A percentile compares a stretch with the other conserved stretches of the same genome.
These are phyloP conservation scores for Saccostrea cuccullata DNA, from an alignment of 1,140 invertebrate genomes.

Conservation along the genomic window DNA sequence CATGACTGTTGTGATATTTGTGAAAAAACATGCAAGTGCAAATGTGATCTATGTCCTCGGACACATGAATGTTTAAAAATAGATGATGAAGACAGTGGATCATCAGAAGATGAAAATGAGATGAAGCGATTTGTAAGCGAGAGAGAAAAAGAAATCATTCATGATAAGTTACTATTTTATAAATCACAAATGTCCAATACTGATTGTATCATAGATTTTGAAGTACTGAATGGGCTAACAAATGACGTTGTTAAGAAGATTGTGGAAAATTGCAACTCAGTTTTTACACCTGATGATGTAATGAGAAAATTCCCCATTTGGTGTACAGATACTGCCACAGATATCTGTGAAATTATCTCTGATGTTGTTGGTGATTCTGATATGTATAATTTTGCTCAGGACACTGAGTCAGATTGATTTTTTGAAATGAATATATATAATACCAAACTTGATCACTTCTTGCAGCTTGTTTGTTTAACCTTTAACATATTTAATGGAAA, in stretches of 20 bases:
- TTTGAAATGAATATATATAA: too few species aligned
- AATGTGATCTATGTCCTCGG: conserved; percentile 22
- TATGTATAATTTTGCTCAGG: not conserved
- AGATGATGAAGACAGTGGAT: conserved; percentile 30
- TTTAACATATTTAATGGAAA: too few species aligned
- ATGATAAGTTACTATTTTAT: not conserved
- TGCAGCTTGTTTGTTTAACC: too few species aligned
- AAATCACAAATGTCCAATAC: not conserved
- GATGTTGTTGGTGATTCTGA: not conserved
- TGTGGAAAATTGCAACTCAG: not conserved
- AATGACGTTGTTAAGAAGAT: not conserved
- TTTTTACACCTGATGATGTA: conserved; percentile 2
- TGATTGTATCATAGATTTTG: not conserved
- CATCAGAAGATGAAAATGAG: conserved; percentile 32
- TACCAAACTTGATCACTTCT: too few species aligned
- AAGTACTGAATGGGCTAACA: conserved; percentile 31
- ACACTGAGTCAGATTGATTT: not conserved
- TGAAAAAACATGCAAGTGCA: conserved; percentile 48
- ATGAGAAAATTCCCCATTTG: not conserved
- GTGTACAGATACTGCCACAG: not conserved
- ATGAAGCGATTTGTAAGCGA: not conserved
- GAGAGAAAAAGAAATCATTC: not conserved
- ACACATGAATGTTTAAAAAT: conserved; percentile 10
- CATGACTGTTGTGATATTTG: conserved; percentile 54
- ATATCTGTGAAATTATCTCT: not conserved